phyloP scores from a whole-genome alignment of 2,113 vertebrate species.

The Trochalopteron elliotii region DNA sequence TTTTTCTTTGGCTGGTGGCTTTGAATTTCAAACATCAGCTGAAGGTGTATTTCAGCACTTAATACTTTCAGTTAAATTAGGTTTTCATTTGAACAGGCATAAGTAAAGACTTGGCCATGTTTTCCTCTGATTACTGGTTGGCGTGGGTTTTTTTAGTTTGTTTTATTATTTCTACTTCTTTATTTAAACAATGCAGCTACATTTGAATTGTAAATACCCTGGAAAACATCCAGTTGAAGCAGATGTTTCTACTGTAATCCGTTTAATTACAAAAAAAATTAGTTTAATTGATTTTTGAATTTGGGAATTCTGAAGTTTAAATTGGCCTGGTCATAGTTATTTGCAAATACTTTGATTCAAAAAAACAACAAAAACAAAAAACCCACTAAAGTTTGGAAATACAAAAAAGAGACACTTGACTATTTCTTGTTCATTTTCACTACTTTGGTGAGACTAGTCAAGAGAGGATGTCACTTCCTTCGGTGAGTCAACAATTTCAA shows the following conservation, averaged over 20 bases:
- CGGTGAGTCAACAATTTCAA: slow-evolving; percentile 24
- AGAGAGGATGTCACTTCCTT: neutral
- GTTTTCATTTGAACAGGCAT: neutral
- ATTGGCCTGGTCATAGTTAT: neutral
- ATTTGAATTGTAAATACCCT: slow-evolving; percentile 42
- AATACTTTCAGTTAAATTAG: neutral
- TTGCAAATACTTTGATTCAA: neutral
- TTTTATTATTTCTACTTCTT: neutral
- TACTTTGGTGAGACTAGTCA: neutral
- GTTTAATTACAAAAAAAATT: slow-evolving; percentile 11
- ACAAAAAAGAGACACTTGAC: neutral
- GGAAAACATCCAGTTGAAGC: slow-evolving; percentile 25
- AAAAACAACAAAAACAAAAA: too few relatives aligned
- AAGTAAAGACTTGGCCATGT: neutral
- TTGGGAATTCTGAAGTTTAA: neutral
- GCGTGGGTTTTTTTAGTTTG: neutral
- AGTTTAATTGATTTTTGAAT: slow-evolving; percentile 28
- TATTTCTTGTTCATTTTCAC: neutral
- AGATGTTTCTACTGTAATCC: slow-evolving; percentile 53
- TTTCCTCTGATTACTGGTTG: neutral
- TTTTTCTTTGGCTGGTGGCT: neutral
- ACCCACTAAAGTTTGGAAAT: neutral
- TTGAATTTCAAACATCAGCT: neutral
- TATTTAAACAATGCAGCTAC: neutral
- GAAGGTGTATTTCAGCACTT: neutral